Evolutionary conservation across 92 coral and sea anemone genomes (phyloP), one percentile per base, ranked within the genome.

Genomic region (Parazoanthus atlanticus): DNA sequence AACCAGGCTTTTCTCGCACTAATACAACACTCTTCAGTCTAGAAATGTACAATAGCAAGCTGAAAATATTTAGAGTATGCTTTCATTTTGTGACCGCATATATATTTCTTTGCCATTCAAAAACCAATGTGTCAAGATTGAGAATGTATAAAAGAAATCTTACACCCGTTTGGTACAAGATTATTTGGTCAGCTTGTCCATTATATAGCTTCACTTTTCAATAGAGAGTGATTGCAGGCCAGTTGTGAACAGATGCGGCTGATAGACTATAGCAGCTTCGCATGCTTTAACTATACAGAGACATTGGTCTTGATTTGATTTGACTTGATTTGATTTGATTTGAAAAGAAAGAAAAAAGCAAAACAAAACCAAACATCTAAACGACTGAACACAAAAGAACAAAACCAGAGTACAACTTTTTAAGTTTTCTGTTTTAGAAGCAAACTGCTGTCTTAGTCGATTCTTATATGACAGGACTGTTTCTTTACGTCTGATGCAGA

Each of bases 181-280:
- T 74, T 84, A 43, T 70, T 84, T 84, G 64, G 67, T 46, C 76
- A 84, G 76, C 87, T 84, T 84, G 66, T 84, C 30, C 7, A 21
- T 41, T n/a, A 8, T 32, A 75, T 33, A 1, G 47, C 79, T 16
- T 43, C 17, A 29, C 26, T 33, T 30, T 84, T 30, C 65, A 69
- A 84, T 67, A 47, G 28, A 36, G 40, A 43, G 25, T 28, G n/a
- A 43, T 43, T 71, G 38, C 64, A 46, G 36, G 25, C 32, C 23
- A 43, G 65, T 69, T 31, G 29, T 58, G 77, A 46, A 74, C 86
- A 67, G 77, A 83, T 83, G 77, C 28, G 69, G 69, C 7, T 23
- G 69, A 61, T 61, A 5, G 28, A 84, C 15, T 33, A 47, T 46
- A 26, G 4, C 73, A 33, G 21, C 49, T 16, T 70, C 34, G 75